Base-by-base conservation (phyloP, 1,140 invertebrate species). In the Ceratosolen fusciceps region DNA sequence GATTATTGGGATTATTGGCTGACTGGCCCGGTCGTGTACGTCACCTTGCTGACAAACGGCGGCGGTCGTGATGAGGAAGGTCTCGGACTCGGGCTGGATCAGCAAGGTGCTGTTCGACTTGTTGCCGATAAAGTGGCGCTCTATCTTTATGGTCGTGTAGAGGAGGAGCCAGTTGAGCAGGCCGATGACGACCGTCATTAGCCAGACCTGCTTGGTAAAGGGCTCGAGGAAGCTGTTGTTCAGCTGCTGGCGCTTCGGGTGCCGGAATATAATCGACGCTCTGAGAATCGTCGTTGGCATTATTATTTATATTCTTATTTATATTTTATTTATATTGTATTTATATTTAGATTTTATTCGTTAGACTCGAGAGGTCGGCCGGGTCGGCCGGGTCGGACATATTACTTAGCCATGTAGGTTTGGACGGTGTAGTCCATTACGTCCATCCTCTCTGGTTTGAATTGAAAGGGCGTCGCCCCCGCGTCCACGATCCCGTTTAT, bases 251-350 rank as follows among this genome's bases (percentile, higher is more conserved):
- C 89, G 90, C 77, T 91, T 93, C 0, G 93, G 93, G 87, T 94
- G 93, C 7, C 93, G 91, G 79, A 94, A 93, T 49, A 94, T 92
- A 80, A 94, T 93, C 68, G 89, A 90, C 7, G 91, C 90, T 76
- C 92, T 93, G 37, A 43, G 12, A 43, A 43, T 43, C 39, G 5
- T 43, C 39, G 39, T 43, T 5, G 12, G 12, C 16, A 62, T 34
- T 62, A 26, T 29, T 10, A 0, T 10, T 29, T 26, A 10, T 29
- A 29, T 10, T 10, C 26, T n/a, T n/a, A n/a, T n/a, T n/a, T n/a
- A n/a, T n/a, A n/a, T n/a, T n/a, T n/a, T n/a, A n/a, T n/a, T n/a
- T n/a, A n/a, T n/a, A n/a, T n/a, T n/a, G n/a, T n/a, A n/a, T n/a
- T n/a, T n/a, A n/a, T n/a, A n/a, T n/a, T n/a, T n/a, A n/a, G n/a